Percentiles rank a stretch among this genome's conserved stretches.
Conservation (phyloP, 2,888 invertebrate species). For the Machimus rusticus region DNA sequence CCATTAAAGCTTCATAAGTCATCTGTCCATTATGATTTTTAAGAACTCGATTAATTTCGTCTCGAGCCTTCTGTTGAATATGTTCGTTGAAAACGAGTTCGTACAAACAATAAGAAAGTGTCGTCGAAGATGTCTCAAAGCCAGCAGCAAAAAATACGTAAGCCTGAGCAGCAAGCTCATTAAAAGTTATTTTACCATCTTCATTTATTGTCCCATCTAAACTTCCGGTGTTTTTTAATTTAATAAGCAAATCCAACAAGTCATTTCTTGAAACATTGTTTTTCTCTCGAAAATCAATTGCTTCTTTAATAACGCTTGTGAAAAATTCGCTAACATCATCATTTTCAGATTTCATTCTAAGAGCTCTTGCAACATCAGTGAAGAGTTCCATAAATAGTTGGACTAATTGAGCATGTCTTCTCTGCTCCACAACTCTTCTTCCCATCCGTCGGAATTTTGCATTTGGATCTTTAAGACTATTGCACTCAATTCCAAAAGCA, state of each 20-base stretch:
- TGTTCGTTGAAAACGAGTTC: slow-evolving; percentile 62
- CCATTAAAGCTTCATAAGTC: slow-evolving; percentile 60
- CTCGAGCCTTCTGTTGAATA: slow-evolving; percentile 58
- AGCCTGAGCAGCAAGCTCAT: slow-evolving; percentile 64
- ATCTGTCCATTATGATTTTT: slow-evolving; percentile 55
- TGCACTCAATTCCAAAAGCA: slow-evolving; percentile 64
- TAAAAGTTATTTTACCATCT: slow-evolving; percentile 52
- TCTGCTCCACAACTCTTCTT: slow-evolving; percentile 42
- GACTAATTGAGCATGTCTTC: slow-evolving; percentile 33
- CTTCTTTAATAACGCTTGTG: slow-evolving; percentile 56
- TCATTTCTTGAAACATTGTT: slow-evolving; percentile 61
- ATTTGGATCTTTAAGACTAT: slow-evolving; percentile 60
- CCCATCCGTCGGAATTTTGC: slow-evolving; percentile 59
- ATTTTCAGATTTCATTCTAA: slow-evolving; percentile 29
- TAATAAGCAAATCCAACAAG: slow-evolving; percentile 64
- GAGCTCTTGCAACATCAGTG: not conserved
- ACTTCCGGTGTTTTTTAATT: slow-evolving; percentile 55
- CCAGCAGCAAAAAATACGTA: slow-evolving; percentile 65
- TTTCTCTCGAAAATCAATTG: slow-evolving; percentile 59
- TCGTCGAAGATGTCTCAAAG: slow-evolving; percentile 63
- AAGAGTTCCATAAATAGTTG: slow-evolving; percentile 47
- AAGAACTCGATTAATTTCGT: slow-evolving; percentile 59
- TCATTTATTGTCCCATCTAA: slow-evolving; percentile 18
- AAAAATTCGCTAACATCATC: slow-evolving; percentile 55
- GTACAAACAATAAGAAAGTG: slow-evolving; percentile 61